phyloP scores from a whole-genome alignment of 2,113 vertebrate genomes.

The Aviceda subcristata region DNA sequence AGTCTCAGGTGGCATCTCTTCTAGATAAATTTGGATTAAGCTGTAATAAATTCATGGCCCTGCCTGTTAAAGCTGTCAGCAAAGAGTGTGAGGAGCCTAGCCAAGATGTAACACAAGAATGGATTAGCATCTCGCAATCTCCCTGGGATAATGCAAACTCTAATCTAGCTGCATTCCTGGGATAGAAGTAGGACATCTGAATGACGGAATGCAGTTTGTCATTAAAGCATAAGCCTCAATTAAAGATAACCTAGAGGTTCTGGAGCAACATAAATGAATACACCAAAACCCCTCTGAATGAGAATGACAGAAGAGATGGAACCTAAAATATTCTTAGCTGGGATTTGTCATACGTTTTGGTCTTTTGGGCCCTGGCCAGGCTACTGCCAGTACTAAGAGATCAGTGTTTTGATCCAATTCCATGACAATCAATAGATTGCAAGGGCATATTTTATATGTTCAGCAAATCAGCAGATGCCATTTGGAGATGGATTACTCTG shows the following conservation, averaged over 20 bases:
- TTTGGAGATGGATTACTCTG: not conserved
- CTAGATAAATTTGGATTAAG: not conserved
- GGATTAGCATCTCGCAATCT: not conserved
- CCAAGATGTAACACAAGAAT: conserved; percentile 8
- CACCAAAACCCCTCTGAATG: not conserved
- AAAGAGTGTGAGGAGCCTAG: not conserved
- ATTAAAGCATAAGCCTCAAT: not conserved
- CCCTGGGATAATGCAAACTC: not conserved
- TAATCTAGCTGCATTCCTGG: conserved; percentile 21
- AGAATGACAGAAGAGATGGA: not conserved
- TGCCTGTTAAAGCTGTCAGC: conserved; percentile 16
- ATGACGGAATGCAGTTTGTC: not conserved
- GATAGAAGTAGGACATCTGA: not conserved
- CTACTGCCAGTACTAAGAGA: not conserved
- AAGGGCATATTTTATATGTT: not conserved
- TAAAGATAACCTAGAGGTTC: not conserved
- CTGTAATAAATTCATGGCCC: not conserved
- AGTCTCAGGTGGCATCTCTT: conserved; percentile 36
- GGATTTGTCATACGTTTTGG: not conserved
- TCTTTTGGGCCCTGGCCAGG: not conserved
- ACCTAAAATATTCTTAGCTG: not conserved
- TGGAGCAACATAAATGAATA: not conserved
- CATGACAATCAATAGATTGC: not conserved
- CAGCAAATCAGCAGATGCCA: not conserved
- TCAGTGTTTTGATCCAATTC: not conserved